Base-by-base conservation (phyloP, 2,797 vertebrate genomes). In the Crypturellus tataupa region DNA sequence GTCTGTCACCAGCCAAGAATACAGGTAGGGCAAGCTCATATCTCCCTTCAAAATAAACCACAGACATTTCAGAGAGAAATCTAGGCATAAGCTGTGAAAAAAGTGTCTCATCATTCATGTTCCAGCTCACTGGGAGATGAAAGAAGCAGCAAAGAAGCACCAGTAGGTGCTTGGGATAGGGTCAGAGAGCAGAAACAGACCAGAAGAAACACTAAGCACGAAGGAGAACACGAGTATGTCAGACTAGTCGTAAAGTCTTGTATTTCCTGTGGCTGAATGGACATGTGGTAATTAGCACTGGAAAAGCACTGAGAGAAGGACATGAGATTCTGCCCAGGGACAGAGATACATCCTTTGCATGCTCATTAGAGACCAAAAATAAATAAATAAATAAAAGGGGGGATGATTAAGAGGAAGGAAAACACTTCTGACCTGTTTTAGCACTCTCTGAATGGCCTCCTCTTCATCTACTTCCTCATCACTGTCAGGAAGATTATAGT, bases 401-500 rank as follows among this genome's bases (percentile, higher is more conserved):
- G 16, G 71, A 72, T n/a, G 88, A 86, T 0, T 39, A 55, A 87
- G 21, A 67, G 58, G 31, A 96, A 87, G 14, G 55, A 39, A 85
- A 96, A 44, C 80, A 77, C 46, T 82, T 80, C 96, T 90, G 60
- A 98, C 99, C 99, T 99, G 99, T 97, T 98, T 98, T 67, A 99
- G 95, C 56, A 99, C 98, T 96, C 98, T 98, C 95, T 67, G 96
- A 90, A 99, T 98, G 80, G 98, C 98, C 95, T 98, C 98, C 83
- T 99, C 99, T 85, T 99, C 99, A 81, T 99, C 97, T 15, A 98
- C 98, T 70, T 99, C 99, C 15, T 99, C 99, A 55, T 99, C 99
- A 44, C 99, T 99, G 95, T 99, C 98, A 40, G 98, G 98, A 39
- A 98, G 94, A 81, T 97, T 98, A 80, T 98, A 98, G 81, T 98